Evolutionary conservation across 1,140 invertebrate species (phyloP), one percentile per base, ranked within the genome.

Genomic region (Drosophila punjabiensis): DNA sequence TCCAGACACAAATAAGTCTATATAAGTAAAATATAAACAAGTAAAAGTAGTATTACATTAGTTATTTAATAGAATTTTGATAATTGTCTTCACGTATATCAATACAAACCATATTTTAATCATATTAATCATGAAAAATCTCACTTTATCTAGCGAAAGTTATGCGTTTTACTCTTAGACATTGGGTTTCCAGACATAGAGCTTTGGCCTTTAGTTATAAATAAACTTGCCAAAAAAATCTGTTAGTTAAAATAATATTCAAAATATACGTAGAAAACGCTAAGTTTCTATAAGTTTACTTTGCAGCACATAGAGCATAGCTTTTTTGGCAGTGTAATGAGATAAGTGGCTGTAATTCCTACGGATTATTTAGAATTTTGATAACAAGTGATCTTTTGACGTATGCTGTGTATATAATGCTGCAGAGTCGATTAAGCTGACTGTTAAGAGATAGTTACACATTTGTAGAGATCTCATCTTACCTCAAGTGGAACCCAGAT

Each of bases 401-500:
- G 3, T 5, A 8, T 24, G 10, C 1, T 47, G 20, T 7, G 20
- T 11, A 24, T 24, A 14, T 14, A 14, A 20, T 24, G 11, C 47
- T 28, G 20, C 24, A 4, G 24, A 28, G 28, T 50, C 0, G 8
- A 8, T 48, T 24, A 24, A 1, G 45, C 45, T 47, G 11, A 3
- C 8, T 2, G 11, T 13, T 24, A 24, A 13, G 11, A 47, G 20
- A 4, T 47, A 11, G 11, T 10, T 30, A n/a, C 5, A 5, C 9
- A 11, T 30, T 33, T 55, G 6, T 53, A 24, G 16, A 70, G 20
- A 66, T 13, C 20, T 16, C 8, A 56, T 32, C 7, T n/a, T 16
- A 16, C 39, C 45, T 16, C 5, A n/a, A 41, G 8, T 18, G 2
- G 45, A 33, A n/a, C 64, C 39, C 11, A 48, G 68, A 56, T 71